Evolutionary conservation across 2,888 invertebrate species (phyloP).

Genomic region (Cerastoderma edule): DNA sequence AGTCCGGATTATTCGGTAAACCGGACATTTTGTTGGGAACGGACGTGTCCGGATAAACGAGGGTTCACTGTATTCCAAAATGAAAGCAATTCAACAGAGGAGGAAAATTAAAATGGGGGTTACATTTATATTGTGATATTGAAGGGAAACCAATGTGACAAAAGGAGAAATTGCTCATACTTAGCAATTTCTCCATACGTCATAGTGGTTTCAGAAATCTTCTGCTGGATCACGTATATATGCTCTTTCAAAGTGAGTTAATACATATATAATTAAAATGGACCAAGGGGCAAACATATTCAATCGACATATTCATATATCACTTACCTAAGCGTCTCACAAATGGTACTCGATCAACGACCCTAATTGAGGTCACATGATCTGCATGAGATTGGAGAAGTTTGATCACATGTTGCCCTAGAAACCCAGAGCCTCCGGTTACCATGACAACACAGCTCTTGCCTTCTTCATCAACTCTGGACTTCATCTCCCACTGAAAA

Average conservation of each 20-base stretch:
- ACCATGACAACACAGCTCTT: constrained; percentile 18
- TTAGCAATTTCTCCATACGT: neutral
- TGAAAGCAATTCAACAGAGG: neutral
- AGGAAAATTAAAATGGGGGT: neutral
- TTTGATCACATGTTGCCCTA: constrained; percentile 13
- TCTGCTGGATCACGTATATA: no score
- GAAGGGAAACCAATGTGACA: neutral
- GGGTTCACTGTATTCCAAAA: no score
- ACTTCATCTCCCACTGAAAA: no score
- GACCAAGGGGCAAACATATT: no score
- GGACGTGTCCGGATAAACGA: no score
- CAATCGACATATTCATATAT: no score
- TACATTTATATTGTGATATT: neutral
- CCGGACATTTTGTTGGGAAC: neutral
- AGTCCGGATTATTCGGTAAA: neutral
- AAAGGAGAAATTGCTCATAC: neutral
- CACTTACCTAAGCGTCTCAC: no score
- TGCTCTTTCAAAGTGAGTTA: no score
- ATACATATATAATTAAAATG: no score
- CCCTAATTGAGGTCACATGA: neutral
- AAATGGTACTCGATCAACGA: constrained; percentile 3
- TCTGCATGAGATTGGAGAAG: constrained; percentile 1
- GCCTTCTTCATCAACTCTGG: no score
- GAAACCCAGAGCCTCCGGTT: constrained; percentile 7
- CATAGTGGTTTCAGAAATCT: no score